Percentiles rank a stretch among this genome's conserved stretches.
phyloP scores from a whole-genome alignment of 2,113 vertebrate genomes.

The Tetrao urogallus region DNA sequence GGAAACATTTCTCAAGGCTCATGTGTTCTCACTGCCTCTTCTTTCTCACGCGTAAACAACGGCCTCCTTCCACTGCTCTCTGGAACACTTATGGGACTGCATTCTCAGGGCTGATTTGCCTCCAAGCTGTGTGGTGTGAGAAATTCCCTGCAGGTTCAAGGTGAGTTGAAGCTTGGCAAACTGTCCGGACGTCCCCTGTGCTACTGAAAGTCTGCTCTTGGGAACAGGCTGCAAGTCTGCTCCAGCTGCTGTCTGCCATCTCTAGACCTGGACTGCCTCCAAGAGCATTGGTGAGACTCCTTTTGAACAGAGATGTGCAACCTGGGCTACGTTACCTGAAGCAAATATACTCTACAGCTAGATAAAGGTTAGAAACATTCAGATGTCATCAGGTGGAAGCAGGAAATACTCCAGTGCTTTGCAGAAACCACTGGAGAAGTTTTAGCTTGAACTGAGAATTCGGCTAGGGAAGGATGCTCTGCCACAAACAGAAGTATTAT shows the following conservation, averaged over 20 bases:
- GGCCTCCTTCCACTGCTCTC: too few relatives aligned
- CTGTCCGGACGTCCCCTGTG: too few relatives aligned
- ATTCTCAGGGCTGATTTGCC: too few relatives aligned
- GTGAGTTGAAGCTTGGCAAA: too few relatives aligned
- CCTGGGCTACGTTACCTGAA: background rate
- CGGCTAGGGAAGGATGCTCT: background rate
- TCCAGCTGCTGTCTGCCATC: too few relatives aligned
- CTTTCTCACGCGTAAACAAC: too few relatives aligned
- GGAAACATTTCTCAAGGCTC: background rate
- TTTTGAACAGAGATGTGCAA: background rate
- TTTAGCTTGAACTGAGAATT: background rate
- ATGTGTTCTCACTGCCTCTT: background rate
- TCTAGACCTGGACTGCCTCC: too few relatives aligned
- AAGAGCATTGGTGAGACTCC: background rate
- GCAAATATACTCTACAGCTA: background rate
- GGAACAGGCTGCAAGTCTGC: too few relatives aligned
- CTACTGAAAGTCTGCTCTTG: too few relatives aligned
- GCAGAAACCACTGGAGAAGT: background rate
- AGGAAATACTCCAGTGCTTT: background rate
- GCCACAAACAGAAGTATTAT: background rate
- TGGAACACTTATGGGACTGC: too few relatives aligned
- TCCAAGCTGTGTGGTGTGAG: too few relatives aligned
- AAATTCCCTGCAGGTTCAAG: too few relatives aligned
- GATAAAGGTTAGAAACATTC: background rate
- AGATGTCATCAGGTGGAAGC: background rate